Evolutionary conservation across 2,113 vertebrate genomes (phyloP), one percentile per base, ranked within the genome.

Genomic region (Alligator mississippiensis): DNA sequence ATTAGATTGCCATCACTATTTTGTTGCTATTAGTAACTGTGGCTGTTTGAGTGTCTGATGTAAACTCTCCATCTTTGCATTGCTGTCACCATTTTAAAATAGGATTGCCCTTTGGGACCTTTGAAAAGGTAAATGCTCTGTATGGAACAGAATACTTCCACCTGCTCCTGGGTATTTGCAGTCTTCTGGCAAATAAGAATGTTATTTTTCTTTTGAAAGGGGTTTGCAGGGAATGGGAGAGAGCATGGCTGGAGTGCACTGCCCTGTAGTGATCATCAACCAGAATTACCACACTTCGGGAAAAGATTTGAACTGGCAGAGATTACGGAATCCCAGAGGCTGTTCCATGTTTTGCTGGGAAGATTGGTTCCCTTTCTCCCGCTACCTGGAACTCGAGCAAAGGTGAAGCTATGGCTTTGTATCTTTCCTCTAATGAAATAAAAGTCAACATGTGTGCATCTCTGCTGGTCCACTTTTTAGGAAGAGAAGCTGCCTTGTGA

Each of bases 11-110:
- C 82, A 88, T 91, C 90, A 89, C 72, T 83, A 85, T 93, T 80
- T 93, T 96, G 95, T 96, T 96, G 91, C 95, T 90, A 72, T 81
- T 91, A 94, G 96, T 92, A 96, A 97, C 96, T 80, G 84, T 94
- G 81, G 90, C 63, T 2, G 3, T 84, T 83, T 87, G 89, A 88
- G 28, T 94, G 93, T 90, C 95, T 97, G 80, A 82, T 70, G 76
- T 85, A 94, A 96, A 97, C 96, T 95, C 70, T 87, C 70, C 27
- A 19, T 38, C 74, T 95, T 61, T 80, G 86, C 70, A 64, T 80
- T 77, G 84, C 93, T 88, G 3, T 77, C 87, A 63, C 79, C 0
- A 0, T 90, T 94, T 88, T 78, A 79, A 92, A 96, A 78, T 8
- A 1, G 2, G 3, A 94, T 80, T 87, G 79, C 92, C 89, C 93